Base-by-base conservation (phyloP, 2,113 vertebrate genomes). In the Lepus timidus region DNA sequence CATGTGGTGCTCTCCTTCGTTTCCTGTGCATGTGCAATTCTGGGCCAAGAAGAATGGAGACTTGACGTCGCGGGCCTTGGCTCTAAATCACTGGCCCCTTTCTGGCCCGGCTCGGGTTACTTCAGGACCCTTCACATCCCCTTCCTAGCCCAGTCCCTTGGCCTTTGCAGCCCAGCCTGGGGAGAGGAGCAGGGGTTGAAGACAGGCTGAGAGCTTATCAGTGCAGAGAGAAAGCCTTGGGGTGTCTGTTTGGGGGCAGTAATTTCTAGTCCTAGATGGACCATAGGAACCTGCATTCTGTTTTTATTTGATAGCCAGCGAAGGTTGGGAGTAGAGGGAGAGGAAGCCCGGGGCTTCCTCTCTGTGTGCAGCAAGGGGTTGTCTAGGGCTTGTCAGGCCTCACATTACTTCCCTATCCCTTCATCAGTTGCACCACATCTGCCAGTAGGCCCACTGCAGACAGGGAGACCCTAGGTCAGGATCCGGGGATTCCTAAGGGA, bases 121-220 rank as follows among this genome's bases (percentile, higher is more conserved):
- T n/a, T 22, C 4, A 27, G 73, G 19, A 2, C 17, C 76, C 73
- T 68, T 58, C 9, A 5, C 10, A 0, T 6, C 20, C 0, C 0
- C 3, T 3, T 9, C 49, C 73, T 52, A 19, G 25, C 58, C 31
- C 12, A 29, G 27, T 17, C 12, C 0, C 14, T 8, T 27, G 8
- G 4, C 14, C 19, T 1, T 1, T 12, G 12, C 9, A 25, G 27
- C 8, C 52, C 22, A 25, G 2, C 52, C 19, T 22, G 22, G 25
- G 31, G 27, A 20, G 44, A 51, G 65, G 62, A 14, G 39, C 31
- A 11, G 6, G 29, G 6, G 51, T 9, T n/a, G 19, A 4, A 11
- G 44, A 3, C 6, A 10, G 12, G 22, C 22, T 11, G 6, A 0
- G 39, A 61, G 19, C 1, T 14, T 1, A 19, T 11, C 65, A 1